phyloP scores from a whole-genome alignment of 2,888 invertebrate species.

The Cheilosia grossa region DNA sequence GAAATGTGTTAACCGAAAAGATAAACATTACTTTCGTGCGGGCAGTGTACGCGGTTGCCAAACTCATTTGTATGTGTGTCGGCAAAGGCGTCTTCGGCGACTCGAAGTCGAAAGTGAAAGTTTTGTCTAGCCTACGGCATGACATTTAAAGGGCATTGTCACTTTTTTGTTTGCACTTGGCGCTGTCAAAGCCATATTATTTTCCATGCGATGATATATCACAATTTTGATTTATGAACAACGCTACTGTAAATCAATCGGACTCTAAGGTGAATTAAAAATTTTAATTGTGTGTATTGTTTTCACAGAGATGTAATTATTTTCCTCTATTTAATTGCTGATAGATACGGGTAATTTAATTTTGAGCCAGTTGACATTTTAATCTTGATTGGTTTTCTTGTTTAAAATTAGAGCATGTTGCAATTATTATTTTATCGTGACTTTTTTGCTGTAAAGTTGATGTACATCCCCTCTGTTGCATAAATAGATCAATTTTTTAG shows the following conservation, averaged over 20 bases:
- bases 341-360: slow-evolving; percentile 15
- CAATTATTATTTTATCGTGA: not conserved
- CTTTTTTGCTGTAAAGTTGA: not conserved
- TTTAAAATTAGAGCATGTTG: not conserved
- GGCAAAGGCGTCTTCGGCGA: not conserved
- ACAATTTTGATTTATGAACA: slow-evolving; percentile 17
- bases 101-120: slow-evolving; percentile 40
- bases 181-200: slow-evolving; percentile 6
- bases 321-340: slow-evolving; percentile 28
- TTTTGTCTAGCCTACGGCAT: slow-evolving; percentile 3
- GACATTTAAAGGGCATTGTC: slow-evolving; percentile 37
- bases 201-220: slow-evolving; percentile 20
- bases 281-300: not conserved
- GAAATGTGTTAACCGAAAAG: slow-evolving; percentile 49
- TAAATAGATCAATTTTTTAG: too few species aligned
- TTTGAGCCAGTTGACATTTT: not conserved
- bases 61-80: slow-evolving; percentile 44
- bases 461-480: not conserved
- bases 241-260: slow-evolving; percentile 6
- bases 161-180: slow-evolving; percentile 30
- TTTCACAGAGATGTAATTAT: not conserved
- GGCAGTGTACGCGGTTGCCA: slow-evolving; percentile 35
- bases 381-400: not conserved
- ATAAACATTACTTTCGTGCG: slow-evolving; percentile 42
- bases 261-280: slow-evolving; percentile 14